Base-by-base conservation (phyloP, 2,888 invertebrate genomes). In the Criorhina ranunculi region DNA sequence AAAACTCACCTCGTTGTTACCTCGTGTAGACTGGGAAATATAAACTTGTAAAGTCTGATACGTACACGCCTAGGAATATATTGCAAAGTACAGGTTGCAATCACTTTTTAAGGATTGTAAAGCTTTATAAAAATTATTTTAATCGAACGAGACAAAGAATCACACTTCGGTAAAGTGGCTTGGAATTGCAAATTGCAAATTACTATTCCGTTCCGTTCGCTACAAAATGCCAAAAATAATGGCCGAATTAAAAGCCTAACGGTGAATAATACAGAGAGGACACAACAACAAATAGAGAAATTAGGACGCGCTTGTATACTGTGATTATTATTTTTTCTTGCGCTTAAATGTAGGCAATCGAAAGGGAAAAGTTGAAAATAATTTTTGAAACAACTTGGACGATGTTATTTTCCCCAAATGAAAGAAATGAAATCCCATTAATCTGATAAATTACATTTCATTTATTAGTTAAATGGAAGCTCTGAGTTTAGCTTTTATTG, bases 181-280 rank as follows among this genome's bases (percentile, higher is more conserved):
- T n/a, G n/a, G n/a, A n/a, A n/a, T n/a, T n/a, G n/a, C n/a, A n/a
- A n/a, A n/a, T n/a, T n/a, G n/a, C n/a, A n/a, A n/a, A n/a, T n/a
- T n/a, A n/a, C n/a, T n/a, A n/a, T n/a, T n/a, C 9, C 44, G 6
- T 5, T 15, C 17, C n/a, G 31, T 62, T 5, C 62, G 15, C 46
- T 5, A 31, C 15, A 11, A 62, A 5, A 9, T 33, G 5, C 5
- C 33, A 15, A 62, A n/a, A 11, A 42, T 31, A 62, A 62, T 62
- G 62, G 62, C 62, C 62, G 62, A 62, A 19, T 33, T 0, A 2
- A n/a, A 46, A 33, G 46, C 7, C 33, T 62, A 62, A 62, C 62
- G 62, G 62, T 62, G 44, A 35, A 57, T 37, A 44, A 0, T 12
- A 24, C 1, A 24, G 0, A 29, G 1, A 15, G 1, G n/a, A 44